Conservation (phyloP, 2,113 vertebrate species). For the Peromyscus maniculatus region DNA sequence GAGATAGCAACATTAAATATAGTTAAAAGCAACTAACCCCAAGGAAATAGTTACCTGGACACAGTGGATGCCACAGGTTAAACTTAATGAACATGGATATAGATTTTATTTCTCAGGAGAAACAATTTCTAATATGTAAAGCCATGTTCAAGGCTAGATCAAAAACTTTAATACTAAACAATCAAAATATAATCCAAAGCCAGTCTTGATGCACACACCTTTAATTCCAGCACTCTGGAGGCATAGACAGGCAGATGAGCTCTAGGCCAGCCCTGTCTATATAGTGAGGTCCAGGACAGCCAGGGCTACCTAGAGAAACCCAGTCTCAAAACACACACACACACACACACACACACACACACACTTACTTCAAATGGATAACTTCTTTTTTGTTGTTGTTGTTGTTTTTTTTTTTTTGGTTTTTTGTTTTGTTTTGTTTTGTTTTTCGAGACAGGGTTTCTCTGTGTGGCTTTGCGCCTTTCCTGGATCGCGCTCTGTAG, state of each 20-base stretch:
- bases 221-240: not conserved
- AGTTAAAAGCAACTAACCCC: not conserved
- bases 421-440: no score
- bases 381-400: not conserved
- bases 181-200: conserved; percentile 42
- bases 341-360: not conserved
- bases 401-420: no score
- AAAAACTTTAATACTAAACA: conserved; percentile 13
- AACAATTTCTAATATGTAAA: conserved; percentile 37
- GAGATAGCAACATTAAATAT: not conserved
- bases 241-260: not conserved
- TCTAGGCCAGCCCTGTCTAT: not conserved
- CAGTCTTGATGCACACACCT: not conserved
- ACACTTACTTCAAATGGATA: not conserved
- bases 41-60: conserved; percentile 15
- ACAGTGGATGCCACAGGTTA: not conserved
- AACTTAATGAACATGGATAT: not conserved
- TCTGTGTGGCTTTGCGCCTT: no score
- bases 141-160: not conserved
- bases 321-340: not conserved
- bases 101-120: not conserved
- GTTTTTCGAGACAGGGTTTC: no score
- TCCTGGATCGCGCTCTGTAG: no score
- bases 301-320: not conserved
- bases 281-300: not conserved